phyloP scores from a whole-genome alignment of 2,888 invertebrate genomes.

The Andrena praecox region DNA sequence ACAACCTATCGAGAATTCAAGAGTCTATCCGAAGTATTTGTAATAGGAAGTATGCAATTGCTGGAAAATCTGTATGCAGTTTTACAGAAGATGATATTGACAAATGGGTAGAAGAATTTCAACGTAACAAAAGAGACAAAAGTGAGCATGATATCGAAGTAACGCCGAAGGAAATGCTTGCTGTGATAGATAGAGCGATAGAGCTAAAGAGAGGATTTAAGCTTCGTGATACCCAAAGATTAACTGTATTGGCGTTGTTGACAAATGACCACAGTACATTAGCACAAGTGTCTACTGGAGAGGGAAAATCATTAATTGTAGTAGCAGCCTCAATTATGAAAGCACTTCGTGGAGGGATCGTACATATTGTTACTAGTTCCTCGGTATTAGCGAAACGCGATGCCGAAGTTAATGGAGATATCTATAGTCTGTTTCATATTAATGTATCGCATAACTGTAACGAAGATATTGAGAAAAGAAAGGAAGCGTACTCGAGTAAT shows the following conservation, averaged over 20 bases:
- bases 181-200: conserved; percentile 59
- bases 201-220: conserved; percentile 49
- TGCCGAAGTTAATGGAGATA: conserved; percentile 58
- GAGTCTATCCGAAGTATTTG: background rate
- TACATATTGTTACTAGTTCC: conserved; percentile 80
- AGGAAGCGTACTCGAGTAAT: conserved; percentile 42
- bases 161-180: conserved; percentile 17
- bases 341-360: conserved; percentile 69
- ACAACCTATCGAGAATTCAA: background rate
- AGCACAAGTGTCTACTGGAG: conserved; percentile 81
- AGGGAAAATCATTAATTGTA: conserved; percentile 81
- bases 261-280: conserved; percentile 62
- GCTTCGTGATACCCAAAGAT: conserved; percentile 69
- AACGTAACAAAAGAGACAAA: background rate
- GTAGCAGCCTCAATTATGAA: conserved; percentile 75
- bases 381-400: conserved; percentile 77
- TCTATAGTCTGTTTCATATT: conserved; percentile 73
- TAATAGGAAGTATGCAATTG: background rate
- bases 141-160: background rate
- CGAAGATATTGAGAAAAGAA: conserved; percentile 65
- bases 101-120: conserved; percentile 10
- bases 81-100: conserved; percentile 22
- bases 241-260: conserved; percentile 68
- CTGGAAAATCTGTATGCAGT: conserved; percentile 4
- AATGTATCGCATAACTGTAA: conserved; percentile 73